phyloP scores from a whole-genome alignment of 2,113 vertebrate species.

The Murina feae region DNA sequence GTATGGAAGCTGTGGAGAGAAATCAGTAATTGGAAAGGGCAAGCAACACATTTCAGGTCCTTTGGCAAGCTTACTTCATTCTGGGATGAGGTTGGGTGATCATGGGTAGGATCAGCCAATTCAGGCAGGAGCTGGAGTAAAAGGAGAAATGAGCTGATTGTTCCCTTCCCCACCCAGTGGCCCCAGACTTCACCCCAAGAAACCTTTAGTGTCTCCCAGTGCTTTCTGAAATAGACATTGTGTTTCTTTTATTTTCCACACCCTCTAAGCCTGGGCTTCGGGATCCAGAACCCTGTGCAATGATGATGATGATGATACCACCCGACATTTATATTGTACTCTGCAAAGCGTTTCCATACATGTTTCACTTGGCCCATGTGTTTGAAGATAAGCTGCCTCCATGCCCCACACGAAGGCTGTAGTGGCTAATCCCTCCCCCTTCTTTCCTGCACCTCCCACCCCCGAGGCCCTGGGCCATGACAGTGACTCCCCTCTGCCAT shows the following conservation, averaged over 20 bases:
- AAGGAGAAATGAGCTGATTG: neutral
- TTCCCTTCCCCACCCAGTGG: neutral
- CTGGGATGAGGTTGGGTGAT: neutral
- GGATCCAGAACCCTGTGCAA: neutral
- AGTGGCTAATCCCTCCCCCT: neutral
- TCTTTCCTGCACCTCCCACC: neutral
- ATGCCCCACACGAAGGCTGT: neutral
- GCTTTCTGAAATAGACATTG: neutral
- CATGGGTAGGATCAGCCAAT: neutral
- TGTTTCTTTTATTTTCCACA: neutral
- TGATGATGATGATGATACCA: neutral
- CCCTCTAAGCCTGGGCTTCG: neutral
- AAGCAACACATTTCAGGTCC: neutral
- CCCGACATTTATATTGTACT: neutral
- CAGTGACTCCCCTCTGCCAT: neutral
- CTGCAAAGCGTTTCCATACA: neutral
- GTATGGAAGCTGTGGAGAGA: neutral
- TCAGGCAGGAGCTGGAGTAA: neutral
- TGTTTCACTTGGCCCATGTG: neutral
- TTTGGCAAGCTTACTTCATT: neutral
- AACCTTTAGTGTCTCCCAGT: neutral
- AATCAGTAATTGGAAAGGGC: accelerated
- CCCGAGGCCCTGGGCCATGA: accelerated
- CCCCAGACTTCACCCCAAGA: neutral
- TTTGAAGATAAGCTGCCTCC: neutral